These are phyloP conservation scores for Ancistrus triradiatus DNA, from an alignment of 2,113 vertebrate species.

Conservation along the genomic window DNA sequence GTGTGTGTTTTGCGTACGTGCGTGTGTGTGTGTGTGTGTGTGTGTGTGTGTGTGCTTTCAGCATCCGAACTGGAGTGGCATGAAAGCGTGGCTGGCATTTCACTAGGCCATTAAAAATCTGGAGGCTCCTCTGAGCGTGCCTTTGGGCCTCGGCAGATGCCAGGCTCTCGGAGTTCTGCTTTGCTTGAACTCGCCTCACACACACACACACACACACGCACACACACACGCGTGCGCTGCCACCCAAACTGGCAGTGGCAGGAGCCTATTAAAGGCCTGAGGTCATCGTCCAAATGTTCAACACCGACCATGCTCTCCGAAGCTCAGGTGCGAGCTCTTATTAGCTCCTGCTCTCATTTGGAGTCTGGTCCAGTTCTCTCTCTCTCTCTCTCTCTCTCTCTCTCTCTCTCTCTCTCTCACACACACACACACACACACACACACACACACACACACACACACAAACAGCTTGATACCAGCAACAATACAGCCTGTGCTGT, in stretches of 20 bases:
- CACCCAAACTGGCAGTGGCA: constrained; percentile 49
- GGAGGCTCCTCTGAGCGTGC: constrained; percentile 75
- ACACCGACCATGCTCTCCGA: constrained; percentile 38
- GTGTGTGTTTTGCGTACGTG: not conserved
- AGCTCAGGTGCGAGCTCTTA: constrained; percentile 45
- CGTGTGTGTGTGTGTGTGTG: constrained; percentile 3
- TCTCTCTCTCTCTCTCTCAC: no score
- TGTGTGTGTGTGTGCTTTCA: constrained; percentile 58
- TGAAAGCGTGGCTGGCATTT: constrained; percentile 75
- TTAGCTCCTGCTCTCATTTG: constrained; percentile 38
- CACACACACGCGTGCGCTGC: constrained; percentile 23
- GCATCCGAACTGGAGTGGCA: constrained; percentile 75
- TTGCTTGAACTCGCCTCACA: constrained; percentile 54
- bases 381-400: no score
- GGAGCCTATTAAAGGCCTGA: constrained; percentile 56
- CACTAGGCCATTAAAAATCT: constrained; percentile 78
- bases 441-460: no score
- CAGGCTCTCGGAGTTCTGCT: constrained; percentile 65
- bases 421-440: no score
- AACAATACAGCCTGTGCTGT: no score
- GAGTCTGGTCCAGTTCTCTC: no score
- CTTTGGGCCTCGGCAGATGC: constrained; percentile 71
- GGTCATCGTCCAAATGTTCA: constrained; percentile 51
- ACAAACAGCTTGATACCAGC: no score
- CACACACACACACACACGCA: constrained; percentile 39